Conservation (phyloP, 2,113 vertebrate genomes). For the Gallinago media region DNA sequence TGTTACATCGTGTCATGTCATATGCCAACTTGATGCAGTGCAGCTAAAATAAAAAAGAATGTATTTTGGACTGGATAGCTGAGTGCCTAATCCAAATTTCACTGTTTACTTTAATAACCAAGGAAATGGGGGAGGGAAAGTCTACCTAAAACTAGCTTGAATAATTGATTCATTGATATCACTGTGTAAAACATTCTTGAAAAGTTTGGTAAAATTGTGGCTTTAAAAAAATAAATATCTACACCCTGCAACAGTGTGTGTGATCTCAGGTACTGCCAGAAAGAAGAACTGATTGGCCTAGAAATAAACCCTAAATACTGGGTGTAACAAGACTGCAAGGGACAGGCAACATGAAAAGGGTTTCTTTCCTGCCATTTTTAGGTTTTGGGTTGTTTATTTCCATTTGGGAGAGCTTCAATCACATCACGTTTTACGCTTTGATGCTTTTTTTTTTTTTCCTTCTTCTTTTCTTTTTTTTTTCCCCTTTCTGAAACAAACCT, state of each 20-base stretch:
- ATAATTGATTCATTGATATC: slow-evolving; percentile 23
- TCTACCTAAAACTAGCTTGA: neutral
- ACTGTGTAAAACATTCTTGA: neutral
- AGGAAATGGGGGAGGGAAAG: slow-evolving; percentile 24
- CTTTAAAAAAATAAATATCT: neutral
- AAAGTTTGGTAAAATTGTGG: neutral
- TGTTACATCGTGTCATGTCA: slow-evolving; percentile 20
- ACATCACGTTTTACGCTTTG: neutral
- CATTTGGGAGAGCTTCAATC: neutral
- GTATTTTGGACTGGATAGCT: slow-evolving; percentile 42
- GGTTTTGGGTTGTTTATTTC: neutral
- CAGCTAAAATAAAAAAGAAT: slow-evolving; percentile 30
- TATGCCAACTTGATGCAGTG: slow-evolving; percentile 37
- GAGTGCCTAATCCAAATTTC: slow-evolving; percentile 21
- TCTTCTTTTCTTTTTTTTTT: accelerated
- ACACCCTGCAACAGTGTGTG: neutral
- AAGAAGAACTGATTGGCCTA: neutral
- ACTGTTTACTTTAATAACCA: slow-evolving; percentile 40
- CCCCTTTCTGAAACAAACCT: neutral
- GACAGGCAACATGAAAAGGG: neutral
- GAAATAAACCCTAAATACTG: slow-evolving; percentile 33
- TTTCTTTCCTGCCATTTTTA: slow-evolving; percentile 30
- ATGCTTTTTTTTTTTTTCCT: neutral
- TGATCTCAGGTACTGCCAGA: neutral
- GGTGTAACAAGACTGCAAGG: neutral